A percentile compares a stretch with the other conserved stretches of the same genome.
These are phyloP conservation scores for Cataglyphis livida DNA, from an alignment of 2,888 invertebrate genomes.

Conservation along the genomic window DNA sequence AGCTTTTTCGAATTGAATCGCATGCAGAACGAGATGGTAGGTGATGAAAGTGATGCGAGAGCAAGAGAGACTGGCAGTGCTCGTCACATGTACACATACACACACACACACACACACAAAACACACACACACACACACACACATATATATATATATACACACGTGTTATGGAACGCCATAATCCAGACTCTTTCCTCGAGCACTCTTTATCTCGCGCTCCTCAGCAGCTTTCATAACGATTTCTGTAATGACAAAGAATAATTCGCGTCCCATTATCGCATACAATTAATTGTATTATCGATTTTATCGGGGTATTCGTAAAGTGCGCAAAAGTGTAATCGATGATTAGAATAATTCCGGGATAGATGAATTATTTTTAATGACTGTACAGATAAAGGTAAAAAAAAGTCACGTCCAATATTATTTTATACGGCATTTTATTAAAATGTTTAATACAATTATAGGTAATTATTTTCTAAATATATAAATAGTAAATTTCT, in stretches of 20 bases:
- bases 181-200: slow-evolving; percentile 64
- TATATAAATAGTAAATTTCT: background rate
- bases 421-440: background rate
- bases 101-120: background rate
- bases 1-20: slow-evolving; percentile 61
- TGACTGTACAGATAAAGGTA: background rate
- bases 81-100: slow-evolving; percentile 49
- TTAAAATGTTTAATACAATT: background rate
- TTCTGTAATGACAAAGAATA: slow-evolving; percentile 73
- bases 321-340: background rate
- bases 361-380: background rate
- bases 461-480: background rate
- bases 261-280: slow-evolving; percentile 57
- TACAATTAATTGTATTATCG: slow-evolving; percentile 55
- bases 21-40: background rate
- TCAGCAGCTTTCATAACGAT: slow-evolving; percentile 73
- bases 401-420: background rate
- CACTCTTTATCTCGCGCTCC: slow-evolving; percentile 70
- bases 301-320: background rate
- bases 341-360: background rate
- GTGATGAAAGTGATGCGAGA: background rate
- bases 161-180: slow-evolving; percentile 67
- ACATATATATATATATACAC: slow-evolving; percentile 41
- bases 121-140: no score
- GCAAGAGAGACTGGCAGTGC: slow-evolving; percentile 26